A percentile compares a stretch with the other conserved stretches of the same genome.
Evolutionary conservation across 2,888 invertebrate genomes (phyloP).

Genomic region (Empis livida): DNA sequence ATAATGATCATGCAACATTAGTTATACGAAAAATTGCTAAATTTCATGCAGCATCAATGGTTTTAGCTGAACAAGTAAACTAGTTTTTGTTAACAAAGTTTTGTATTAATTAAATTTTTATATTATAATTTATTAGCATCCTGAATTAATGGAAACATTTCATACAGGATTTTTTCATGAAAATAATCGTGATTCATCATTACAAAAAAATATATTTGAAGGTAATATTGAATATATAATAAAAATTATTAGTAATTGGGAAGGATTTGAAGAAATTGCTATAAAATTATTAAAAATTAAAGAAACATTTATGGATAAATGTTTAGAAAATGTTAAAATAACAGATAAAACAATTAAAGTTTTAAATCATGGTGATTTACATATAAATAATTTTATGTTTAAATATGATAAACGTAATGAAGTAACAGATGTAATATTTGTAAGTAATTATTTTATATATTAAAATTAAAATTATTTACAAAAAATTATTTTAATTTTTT

Average conservation of each 20-base stretch:
- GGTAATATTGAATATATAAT: constrained; percentile 11
- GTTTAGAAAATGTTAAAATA: neutral
- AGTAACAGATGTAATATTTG: constrained; percentile 30
- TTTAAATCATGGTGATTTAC: constrained; percentile 35
- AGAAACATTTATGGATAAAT: constrained; percentile 8
- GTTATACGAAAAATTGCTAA: constrained; percentile 37
- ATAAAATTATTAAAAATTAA: constrained; percentile 9
- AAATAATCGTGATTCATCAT: neutral
- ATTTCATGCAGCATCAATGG: constrained; percentile 40
- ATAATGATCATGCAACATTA: constrained; percentile 35
- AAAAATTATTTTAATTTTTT: neutral
- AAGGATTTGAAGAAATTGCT: constrained; percentile 10
- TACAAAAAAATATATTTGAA: constrained; percentile 10
- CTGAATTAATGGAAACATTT: constrained; percentile 11
- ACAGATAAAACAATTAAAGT: constrained; percentile 20
- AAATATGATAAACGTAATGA: constrained; percentile 26
- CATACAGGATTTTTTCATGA: constrained; percentile 9
- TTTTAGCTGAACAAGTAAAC: constrained; percentile 35
- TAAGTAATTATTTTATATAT: constrained; percentile 20
- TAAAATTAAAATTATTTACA: neutral
- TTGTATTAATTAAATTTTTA: neutral
- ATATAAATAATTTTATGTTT: constrained; percentile 36
- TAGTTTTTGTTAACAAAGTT: too few relatives aligned
- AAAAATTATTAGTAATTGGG: constrained; percentile 12
- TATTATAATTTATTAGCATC: constrained; percentile 6